Conservation (phyloP, 2,797 vertebrate genomes). For the Crenichthys baileyi region DNA sequence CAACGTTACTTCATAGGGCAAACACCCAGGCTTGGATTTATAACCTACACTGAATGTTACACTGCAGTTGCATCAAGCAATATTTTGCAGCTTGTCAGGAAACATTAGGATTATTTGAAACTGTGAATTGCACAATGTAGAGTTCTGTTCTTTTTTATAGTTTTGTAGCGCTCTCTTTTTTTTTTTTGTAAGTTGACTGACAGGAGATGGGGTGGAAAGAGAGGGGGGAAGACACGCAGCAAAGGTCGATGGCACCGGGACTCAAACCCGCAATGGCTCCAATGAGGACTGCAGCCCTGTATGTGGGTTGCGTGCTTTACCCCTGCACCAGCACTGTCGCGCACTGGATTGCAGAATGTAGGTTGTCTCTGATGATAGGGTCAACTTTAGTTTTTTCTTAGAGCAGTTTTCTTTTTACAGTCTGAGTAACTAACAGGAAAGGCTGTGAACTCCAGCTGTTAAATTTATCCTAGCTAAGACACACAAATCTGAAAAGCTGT, state of each 20-base stretch:
- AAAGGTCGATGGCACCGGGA: too few species aligned
- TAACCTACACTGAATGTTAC: neutral
- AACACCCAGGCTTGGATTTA: neutral
- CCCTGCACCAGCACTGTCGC: too few species aligned
- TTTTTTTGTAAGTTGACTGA: too few species aligned
- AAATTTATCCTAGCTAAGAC: constrained; percentile 7
- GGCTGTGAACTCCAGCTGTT: constrained; percentile 9
- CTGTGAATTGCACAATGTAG: neutral
- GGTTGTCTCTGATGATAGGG: neutral
- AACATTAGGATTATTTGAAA: neutral
- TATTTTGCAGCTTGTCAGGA: constrained; percentile 1
- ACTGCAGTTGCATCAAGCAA: neutral
- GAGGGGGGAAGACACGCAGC: too few species aligned
- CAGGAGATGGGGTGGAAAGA: too few species aligned
- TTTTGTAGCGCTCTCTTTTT: too few species aligned
- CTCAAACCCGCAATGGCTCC: too few species aligned
- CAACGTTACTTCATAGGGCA: neutral
- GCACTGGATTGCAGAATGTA: neutral
- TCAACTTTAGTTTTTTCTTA: neutral
- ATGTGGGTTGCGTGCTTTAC: too few species aligned
- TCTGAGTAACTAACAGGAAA: neutral
- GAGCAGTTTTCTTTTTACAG: neutral
- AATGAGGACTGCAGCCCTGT: too few species aligned
- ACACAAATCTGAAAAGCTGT: constrained; percentile 15
- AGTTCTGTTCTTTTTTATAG: too few species aligned